Conservation (phyloP, 2,113 vertebrate species). For the Sorex fumeus region DNA sequence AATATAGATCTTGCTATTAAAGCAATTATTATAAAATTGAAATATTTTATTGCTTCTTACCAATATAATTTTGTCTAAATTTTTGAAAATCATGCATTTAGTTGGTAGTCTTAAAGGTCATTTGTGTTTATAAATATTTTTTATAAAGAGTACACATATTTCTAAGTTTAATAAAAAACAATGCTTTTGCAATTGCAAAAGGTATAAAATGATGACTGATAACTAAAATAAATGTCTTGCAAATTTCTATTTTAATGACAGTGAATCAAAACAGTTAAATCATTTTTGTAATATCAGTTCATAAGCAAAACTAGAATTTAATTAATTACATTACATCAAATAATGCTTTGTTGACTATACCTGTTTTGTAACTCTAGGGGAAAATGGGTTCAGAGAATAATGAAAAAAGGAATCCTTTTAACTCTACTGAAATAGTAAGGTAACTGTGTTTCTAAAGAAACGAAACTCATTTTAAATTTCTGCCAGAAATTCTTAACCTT, state of each 20-base stretch:
- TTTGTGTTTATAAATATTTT: conserved; percentile 19
- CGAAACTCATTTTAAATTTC: conserved; percentile 53
- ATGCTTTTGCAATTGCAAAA: background rate
- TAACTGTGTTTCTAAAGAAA: conserved; percentile 64
- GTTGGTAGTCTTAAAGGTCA: background rate
- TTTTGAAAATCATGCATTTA: conserved; percentile 33
- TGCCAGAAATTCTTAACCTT: conserved; percentile 71
- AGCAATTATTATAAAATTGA: background rate
- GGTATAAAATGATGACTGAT: background rate
- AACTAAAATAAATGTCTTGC: background rate
- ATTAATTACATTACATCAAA: background rate
- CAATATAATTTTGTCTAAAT: background rate
- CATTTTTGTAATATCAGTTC: background rate
- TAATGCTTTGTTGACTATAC: background rate
- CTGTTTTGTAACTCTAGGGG: conserved; percentile 50
- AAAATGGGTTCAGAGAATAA: conserved; percentile 27
- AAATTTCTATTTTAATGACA: conserved; percentile 27
- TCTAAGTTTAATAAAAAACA: background rate
- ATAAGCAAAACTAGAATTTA: conserved; percentile 53
- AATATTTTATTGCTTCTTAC: background rate
- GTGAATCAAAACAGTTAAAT: background rate
- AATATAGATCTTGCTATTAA: background rate
- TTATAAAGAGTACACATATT: background rate
- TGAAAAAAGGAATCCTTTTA: background rate
- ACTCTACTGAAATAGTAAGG: conserved; percentile 23